phyloP scores from a whole-genome alignment of 2,113 vertebrate genomes.

The Lynx canadensis region DNA sequence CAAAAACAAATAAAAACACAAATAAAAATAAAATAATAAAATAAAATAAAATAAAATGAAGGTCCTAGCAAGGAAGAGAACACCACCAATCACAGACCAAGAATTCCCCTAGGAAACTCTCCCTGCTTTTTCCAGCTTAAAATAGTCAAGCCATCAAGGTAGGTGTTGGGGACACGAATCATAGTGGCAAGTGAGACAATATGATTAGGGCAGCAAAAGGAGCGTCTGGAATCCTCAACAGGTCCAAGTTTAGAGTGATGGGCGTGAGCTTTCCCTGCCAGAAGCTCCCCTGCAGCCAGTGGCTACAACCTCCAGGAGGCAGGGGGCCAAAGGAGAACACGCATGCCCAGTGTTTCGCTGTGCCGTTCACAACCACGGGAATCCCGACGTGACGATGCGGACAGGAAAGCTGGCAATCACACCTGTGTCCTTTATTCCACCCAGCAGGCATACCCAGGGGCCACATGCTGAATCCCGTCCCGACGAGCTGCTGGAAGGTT shows the following conservation, averaged over 20 bases:
- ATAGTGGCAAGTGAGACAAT: background rate
- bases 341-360: background rate
- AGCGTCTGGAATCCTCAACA: background rate
- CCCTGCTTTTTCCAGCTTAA: background rate
- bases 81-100: background rate
- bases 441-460: background rate
- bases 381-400: background rate
- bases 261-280: background rate
- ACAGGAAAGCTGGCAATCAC: conserved; percentile 19
- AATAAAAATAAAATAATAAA: background rate
- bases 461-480: background rate
- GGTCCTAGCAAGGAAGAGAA: background rate
- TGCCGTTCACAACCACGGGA: background rate
- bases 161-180: background rate
- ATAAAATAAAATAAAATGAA: background rate
- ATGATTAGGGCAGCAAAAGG: background rate
- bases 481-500: background rate
- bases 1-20: too few species aligned
- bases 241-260: background rate
- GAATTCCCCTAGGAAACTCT: background rate
- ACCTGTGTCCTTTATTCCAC: conserved; percentile 72
- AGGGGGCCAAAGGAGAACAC: background rate
- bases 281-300: background rate
- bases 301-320: background rate
- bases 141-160: background rate